Conservation (phyloP, 2,113 vertebrate species). For the Mormoops blainvillei region DNA sequence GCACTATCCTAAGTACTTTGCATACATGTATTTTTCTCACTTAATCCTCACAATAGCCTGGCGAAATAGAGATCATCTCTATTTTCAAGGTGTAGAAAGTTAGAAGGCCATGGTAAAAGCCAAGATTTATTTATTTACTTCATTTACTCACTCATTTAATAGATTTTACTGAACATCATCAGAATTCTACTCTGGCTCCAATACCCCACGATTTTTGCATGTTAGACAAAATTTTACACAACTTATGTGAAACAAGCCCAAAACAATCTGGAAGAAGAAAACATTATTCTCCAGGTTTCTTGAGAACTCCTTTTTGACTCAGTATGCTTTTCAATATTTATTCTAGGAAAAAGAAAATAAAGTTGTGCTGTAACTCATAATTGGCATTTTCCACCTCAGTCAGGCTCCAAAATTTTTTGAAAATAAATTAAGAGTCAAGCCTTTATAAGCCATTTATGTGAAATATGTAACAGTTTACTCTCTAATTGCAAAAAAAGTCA, state of each 20-base stretch:
- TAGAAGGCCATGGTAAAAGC: neutral
- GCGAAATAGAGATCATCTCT: neutral
- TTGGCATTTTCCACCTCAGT: neutral
- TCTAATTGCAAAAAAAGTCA: neutral
- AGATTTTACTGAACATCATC: neutral
- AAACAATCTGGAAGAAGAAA: slow-evolving; percentile 16
- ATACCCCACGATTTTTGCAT: neutral
- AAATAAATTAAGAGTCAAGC: neutral
- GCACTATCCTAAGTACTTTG: neutral
- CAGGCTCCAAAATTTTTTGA: neutral
- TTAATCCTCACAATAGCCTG: neutral
- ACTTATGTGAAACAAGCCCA: slow-evolving; percentile 9
- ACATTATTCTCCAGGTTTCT: neutral
- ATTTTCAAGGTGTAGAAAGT: slow-evolving; percentile 11
- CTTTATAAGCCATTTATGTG: neutral
- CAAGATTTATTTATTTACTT: neutral
- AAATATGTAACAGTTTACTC: neutral
- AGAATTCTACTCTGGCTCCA: neutral
- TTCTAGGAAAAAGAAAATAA: slow-evolving; percentile 17
- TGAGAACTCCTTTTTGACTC: neutral
- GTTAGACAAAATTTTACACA: neutral
- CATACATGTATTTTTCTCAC: neutral
- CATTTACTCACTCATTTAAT: neutral
- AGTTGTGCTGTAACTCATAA: neutral
- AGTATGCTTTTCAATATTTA: slow-evolving; percentile 17